Base-by-base conservation (phyloP, 1,140 invertebrate species). In the Chrysomallon squamiferum region DNA sequence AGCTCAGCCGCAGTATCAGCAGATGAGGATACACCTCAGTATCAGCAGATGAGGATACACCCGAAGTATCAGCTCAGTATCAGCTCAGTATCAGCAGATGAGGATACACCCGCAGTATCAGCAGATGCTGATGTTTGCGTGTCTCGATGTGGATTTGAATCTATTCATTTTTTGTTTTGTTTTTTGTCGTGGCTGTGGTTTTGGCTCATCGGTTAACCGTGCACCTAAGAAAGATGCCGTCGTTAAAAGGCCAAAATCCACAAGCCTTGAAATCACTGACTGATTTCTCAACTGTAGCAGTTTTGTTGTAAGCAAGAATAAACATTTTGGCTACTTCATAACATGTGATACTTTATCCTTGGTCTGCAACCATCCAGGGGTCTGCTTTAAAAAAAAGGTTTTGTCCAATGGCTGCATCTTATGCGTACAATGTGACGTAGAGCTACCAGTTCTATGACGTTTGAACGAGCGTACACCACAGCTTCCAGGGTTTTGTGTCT, bases 321-420 rank as follows among this genome's bases (percentile, higher is more conserved):
- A 73, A 61, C 20, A 77, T 29, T 52, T 33, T 66, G 45, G 75
- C 78, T 2, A 84, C 68, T 29, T 82, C 72, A 69, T 81, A 73
- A 41, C 84, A 74, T n/a, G 75, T 72, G 20, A 83, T 75, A 7
- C 59, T 59, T 68, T 67, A 68, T 27, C 75, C 79, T 43, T 68
- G 75, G 60, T 80, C 69, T 43, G 52, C 59, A 29, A 69, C 56
- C 74, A 80, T 79, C 78, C 81, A 85, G 41, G 52, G 65, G 58
- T 85, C 73, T 47, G 66, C 68, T 38, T 65, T 58, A 15, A 64
- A 57, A 70, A 71, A 25, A 33, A 70, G 22, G 60, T 49, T 27
- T 54, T 30, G 33, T 73, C 65, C 0, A 67, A 57, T 9, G 68
- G 68, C 62, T 72, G 71, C 56, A 67, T 35, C 49, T 60, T 70